Evolutionary conservation across 2,113 vertebrate genomes (phyloP).

Genomic region (Eptesicus fuscus): DNA sequence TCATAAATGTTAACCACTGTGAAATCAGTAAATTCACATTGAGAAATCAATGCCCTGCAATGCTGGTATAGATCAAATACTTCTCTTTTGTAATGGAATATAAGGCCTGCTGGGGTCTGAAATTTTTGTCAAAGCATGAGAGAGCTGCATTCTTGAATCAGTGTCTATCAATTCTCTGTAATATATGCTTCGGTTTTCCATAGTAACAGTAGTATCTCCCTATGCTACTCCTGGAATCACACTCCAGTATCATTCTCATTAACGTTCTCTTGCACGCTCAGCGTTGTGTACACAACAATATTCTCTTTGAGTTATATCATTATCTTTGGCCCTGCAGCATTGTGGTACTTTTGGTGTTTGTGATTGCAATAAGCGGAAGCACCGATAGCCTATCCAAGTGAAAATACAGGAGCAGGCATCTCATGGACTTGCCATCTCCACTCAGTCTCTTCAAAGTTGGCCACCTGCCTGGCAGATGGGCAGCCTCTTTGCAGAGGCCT

Average conservation of each 20-base stretch:
- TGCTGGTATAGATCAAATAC: background rate
- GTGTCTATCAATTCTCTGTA: background rate
- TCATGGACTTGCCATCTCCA: background rate
- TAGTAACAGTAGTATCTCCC: background rate
- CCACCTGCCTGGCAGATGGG: background rate
- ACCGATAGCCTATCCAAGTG: background rate
- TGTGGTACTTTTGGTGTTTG: background rate
- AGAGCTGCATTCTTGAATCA: background rate
- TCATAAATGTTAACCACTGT: background rate
- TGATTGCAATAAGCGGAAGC: background rate
- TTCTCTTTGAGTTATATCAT: background rate
- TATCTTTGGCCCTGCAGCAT: background rate
- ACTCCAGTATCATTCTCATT: background rate
- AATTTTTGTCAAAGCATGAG: background rate
- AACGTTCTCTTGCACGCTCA: background rate
- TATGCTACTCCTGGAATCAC: background rate
- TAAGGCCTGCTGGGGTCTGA: background rate
- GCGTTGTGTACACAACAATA: background rate
- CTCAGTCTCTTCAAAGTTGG: background rate
- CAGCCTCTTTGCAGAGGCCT: background rate
- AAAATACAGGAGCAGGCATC: background rate
- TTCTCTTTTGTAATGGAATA: background rate
- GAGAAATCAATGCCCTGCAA: background rate
- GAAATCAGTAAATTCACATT: background rate
- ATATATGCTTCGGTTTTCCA: background rate